Evolutionary conservation across 92 coral and sea anemone genomes (phyloP), one percentile per base, ranked within the genome.

Genomic region (Chrysogorgia sp.): DNA sequence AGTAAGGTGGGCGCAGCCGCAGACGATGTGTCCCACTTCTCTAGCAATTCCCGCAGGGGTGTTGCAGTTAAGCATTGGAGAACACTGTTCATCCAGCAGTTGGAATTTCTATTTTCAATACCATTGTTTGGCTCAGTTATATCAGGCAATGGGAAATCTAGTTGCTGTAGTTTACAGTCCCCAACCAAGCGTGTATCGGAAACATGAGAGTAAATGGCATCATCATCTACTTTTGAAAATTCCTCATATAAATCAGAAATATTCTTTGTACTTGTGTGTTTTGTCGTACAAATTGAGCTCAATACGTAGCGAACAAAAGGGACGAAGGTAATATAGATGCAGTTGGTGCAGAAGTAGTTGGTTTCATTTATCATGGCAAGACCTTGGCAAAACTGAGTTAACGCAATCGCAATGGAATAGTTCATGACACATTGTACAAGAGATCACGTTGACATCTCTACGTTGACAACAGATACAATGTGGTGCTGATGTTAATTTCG

Each of bases 41-140:
- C 19, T 41, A 58, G 32, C 37, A 76, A 50, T 12, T 13, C 31
- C 24, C 14, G 33, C n/a, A 76, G 7, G 40, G 49, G 68, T 2
- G 71, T 76, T 20, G 71, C 70, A 35, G 23, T 22, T 7, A 58
- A 6, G 19, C 71, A 41, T 24, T 76, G 82, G 2, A 76, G 43
- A 31, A 43, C 20, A 40, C 71, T 65, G 58, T 40, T 76, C 40
- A 61, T 13, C 82, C 82, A 76, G 29, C 82, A 76, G 56, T 61
- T 76, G 8, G 82, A 76, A 3, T 30, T 14, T 17, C 20, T 32
- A 53, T 59, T 76, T 35, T 60, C 71, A 0, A 76, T 76, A 13
- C 82, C 82, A 26, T 71, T 40, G 29, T 10, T 10, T 15, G 10
- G 13, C 20, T 60, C 8, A 20, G 31, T 29, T 29, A 63, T 21